phyloP scores from a whole-genome alignment of 2,888 invertebrate species.

The Meiosimyza platycephala region DNA sequence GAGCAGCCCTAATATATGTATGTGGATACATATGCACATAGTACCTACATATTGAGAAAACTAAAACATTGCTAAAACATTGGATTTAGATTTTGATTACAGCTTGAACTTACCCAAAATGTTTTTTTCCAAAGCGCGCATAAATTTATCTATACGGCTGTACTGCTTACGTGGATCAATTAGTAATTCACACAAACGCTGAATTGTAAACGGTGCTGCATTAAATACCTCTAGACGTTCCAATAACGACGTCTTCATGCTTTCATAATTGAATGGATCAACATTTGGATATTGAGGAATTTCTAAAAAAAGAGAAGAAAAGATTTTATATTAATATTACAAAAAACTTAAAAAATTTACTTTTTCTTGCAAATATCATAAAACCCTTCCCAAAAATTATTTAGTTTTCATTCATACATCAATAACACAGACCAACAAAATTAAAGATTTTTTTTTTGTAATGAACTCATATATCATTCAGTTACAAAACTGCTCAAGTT shows the following conservation, averaged over 20 bases:
- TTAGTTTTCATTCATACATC: too few species aligned
- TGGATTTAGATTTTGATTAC: not conserved
- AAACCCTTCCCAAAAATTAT: too few species aligned
- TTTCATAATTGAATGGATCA: conserved; percentile 89
- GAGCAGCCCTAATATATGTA: too few species aligned
- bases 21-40: too few species aligned
- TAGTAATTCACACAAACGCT: conserved; percentile 93
- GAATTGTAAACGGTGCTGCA: conserved; percentile 95
- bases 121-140: conserved; percentile 96
- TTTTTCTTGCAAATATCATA: too few species aligned
- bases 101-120: conserved; percentile 71
- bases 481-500: too few species aligned
- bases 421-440: too few species aligned
- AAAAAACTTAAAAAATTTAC: too few species aligned
- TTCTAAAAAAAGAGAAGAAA: conserved; percentile 69
- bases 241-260: conserved; percentile 84
- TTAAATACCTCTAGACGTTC: conserved; percentile 86
- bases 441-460: too few species aligned
- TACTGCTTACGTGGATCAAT: conserved; percentile 94
- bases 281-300: conserved; percentile 91
- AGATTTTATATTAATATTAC: not conserved
- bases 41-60: too few species aligned
- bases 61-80: too few species aligned
- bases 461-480: too few species aligned
- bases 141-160: conserved; percentile 94